Evolutionary conservation across 2,797 vertebrate genomes (phyloP), one percentile per base, ranked within the genome.

Genomic region (Steatocranus sp.): DNA sequence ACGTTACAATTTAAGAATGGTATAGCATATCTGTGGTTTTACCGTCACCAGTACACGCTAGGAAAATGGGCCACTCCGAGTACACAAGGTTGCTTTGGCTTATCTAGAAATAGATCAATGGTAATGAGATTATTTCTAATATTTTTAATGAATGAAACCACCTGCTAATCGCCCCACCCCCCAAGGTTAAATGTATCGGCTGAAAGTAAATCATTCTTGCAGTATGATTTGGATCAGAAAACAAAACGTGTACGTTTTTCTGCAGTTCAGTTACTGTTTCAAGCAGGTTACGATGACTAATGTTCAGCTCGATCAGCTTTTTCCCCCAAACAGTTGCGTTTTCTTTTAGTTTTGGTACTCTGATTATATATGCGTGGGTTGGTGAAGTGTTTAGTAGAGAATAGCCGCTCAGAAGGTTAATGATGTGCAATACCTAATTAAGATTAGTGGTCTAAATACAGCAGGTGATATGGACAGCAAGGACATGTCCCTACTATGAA

Each of bases 71-170:
- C 85, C 58, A 30, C 74, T 88, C 56, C 2, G 74, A 76, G 68
- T 58, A 58, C 23, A 51, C 83, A 91, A 93, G 87, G 90, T 93
- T 93, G 86, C 85, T 83, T 87, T 90, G 91, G 93, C 92, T 96
- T 95, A 95, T 94, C 93, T 91, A 91, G 30, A 94, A 95, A 95
- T 96, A 95, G 93, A 93, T 93, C 86, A 80, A 86, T 87, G 87
- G 83, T 93, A 93, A 93, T 90, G 81, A 89, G 94, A 93, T 95
- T 96, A 96, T 94, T 89, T 80, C 20, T 89, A 86, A 92, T 94
- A 92, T 93, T 95, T 95, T 85, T 91, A 77, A 91, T 85, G 56
- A 81, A 83, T 85, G 76, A 83, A 87, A 82, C 75, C 63, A 68
- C 36, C 75, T 75, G 78, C 77, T 93, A 90, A 92, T 90, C 87